Conservation (phyloP, 2,113 vertebrate species). For the Indicator indicator region DNA sequence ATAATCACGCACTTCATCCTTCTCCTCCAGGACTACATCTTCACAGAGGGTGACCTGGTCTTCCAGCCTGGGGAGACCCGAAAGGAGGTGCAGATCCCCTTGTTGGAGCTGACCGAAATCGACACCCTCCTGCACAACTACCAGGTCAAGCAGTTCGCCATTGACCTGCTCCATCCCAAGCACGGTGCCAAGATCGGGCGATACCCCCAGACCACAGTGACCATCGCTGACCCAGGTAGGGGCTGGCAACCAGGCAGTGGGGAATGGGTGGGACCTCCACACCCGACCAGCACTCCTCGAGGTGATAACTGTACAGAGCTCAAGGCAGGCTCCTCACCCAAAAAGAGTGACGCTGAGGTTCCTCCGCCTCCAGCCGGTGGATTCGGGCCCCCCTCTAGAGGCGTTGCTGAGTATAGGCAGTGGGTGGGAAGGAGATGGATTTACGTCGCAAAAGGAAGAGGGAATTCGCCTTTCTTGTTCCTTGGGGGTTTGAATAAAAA, state of each 20-base stretch:
- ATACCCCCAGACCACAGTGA: conserved; percentile 86
- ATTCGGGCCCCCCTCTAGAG: conserved; percentile 52
- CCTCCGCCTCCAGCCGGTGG: not conserved
- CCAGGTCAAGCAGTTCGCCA: conserved; percentile 87
- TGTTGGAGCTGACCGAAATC: conserved; percentile 86
- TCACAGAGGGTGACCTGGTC: conserved; percentile 85
- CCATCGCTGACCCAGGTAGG: conserved; percentile 86
- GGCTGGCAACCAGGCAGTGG: not conserved
- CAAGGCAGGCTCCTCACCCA: not conserved
- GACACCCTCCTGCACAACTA: conserved; percentile 84
- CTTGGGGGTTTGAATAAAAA: not conserved
- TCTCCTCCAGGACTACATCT: conserved; percentile 85
- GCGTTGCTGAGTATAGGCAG: not conserved
- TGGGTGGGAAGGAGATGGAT: not conserved
- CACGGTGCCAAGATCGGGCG: conserved; percentile 89
- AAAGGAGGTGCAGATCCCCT: conserved; percentile 86
- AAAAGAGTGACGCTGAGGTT: rapidly evolving
- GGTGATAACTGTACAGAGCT: not conserved
- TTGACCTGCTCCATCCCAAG: conserved; percentile 91
- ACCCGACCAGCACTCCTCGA: rapidly evolving
- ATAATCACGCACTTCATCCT: not conserved
- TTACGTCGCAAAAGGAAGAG: rapidly evolving
- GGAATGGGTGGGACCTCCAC: not conserved
- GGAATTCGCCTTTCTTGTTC: not conserved
- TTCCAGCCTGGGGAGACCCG: conserved; percentile 87